A percentile compares a stretch with the other conserved stretches of the same genome.
Conservation (phyloP, 2,113 vertebrate genomes). For the Chloroceryle aenea region DNA sequence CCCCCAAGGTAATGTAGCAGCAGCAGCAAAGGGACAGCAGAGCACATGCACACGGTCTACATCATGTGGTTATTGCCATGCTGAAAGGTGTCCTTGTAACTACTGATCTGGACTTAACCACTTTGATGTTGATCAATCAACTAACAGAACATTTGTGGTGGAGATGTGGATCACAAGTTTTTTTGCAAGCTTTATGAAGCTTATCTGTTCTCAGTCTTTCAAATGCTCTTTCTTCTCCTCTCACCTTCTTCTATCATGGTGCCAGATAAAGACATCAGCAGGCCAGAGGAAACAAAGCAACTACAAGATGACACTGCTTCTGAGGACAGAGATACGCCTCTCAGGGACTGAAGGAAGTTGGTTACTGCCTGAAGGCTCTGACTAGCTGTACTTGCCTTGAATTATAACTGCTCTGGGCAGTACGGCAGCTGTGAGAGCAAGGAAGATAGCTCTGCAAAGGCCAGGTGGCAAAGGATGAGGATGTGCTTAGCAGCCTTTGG, state of each 20-base stretch:
- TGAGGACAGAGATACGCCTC: background rate
- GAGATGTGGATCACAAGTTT: background rate
- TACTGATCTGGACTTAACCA: background rate
- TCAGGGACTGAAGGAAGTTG: background rate
- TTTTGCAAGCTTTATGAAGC: background rate
- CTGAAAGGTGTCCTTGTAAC: background rate
- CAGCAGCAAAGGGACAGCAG: background rate
- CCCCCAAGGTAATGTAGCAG: background rate
- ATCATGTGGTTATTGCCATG: background rate
- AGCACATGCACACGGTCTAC: background rate
- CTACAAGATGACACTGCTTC: background rate
- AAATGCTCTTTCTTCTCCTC: background rate
- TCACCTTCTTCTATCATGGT: rapidly evolving
- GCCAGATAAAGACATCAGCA: background rate
- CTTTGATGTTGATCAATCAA: background rate
- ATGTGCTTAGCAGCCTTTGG: background rate
- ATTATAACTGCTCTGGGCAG: background rate
- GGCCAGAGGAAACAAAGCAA: background rate
- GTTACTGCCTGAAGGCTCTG: background rate
- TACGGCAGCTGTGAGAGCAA: background rate
- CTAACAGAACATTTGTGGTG: background rate
- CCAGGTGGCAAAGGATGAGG: background rate
- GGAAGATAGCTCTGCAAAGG: background rate
- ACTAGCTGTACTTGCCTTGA: background rate
- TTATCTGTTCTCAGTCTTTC: background rate